A percentile compares a stretch with the other conserved stretches of the same genome.
Conservation (phyloP, 1,140 invertebrate species). For the Archivesica marissinica region DNA sequence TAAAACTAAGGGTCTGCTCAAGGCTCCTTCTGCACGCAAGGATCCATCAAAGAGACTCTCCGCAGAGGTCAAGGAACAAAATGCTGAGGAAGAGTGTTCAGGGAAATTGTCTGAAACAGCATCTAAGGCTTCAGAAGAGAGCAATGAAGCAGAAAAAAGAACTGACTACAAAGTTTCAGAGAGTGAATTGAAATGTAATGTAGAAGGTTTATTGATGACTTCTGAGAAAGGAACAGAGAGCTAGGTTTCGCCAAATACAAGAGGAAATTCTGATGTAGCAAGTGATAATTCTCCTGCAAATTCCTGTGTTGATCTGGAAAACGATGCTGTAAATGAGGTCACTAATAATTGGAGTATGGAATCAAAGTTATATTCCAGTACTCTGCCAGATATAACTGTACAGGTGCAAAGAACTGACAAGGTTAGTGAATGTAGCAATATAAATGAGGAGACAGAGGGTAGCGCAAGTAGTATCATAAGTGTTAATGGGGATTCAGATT, state of each 20-base stretch:
- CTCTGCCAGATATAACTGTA: slow-evolving; percentile 5
- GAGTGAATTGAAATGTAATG: background rate
- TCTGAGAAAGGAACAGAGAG: background rate
- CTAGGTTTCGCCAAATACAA: background rate
- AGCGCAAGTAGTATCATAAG: slow-evolving; percentile 31
- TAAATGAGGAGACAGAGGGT: background rate
- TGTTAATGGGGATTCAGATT: slow-evolving; percentile 14
- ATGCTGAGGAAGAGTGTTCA: background rate
- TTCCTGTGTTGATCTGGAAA: too few relatives aligned
- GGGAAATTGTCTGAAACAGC: background rate
- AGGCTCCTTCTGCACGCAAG: slow-evolving; percentile 71
- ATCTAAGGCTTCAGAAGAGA: background rate
- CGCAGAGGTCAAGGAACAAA: slow-evolving; percentile 50
- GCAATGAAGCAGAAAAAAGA: background rate
- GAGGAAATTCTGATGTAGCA: background rate
- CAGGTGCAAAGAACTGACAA: background rate
- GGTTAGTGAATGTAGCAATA: slow-evolving; percentile 9
- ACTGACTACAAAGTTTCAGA: background rate
- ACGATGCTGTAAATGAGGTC: background rate
- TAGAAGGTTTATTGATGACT: background rate
- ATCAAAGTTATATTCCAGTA: too few relatives aligned
- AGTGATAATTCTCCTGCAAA: background rate
- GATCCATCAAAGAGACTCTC: slow-evolving; percentile 60
- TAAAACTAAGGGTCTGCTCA: slow-evolving; percentile 79
- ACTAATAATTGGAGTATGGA: background rate